Evolutionary conservation across 2,888 invertebrate species (phyloP).

Genomic region (Scaptomyza cyrtandrae): DNA sequence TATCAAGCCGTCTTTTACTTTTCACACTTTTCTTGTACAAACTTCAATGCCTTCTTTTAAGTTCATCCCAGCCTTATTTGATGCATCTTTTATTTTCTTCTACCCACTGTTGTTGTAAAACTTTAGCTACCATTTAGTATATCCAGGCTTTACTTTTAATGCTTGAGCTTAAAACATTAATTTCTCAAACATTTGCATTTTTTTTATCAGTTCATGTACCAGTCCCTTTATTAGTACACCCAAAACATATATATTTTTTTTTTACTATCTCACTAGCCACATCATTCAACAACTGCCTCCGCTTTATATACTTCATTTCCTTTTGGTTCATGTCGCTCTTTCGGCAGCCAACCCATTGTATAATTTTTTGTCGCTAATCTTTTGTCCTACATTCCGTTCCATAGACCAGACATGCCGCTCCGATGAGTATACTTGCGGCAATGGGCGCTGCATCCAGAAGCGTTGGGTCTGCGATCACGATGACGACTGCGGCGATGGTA

Average conservation of each 20-base stretch:
- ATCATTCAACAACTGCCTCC: conserved; percentile 39
- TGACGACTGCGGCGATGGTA: conserved; percentile 94
- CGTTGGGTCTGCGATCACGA: conserved; percentile 95
- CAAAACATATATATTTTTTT: not conserved
- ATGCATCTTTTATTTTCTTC: not conserved
- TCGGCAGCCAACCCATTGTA: conserved; percentile 12
- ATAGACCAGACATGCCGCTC: conserved; percentile 96
- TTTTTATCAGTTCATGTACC: conserved; percentile 20
- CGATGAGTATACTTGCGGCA: conserved; percentile 96
- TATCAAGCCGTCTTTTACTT: not conserved
- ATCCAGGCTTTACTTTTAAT: not conserved
- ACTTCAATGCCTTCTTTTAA: not conserved
- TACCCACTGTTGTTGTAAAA: not conserved
- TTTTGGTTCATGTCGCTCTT: conserved; percentile 23
- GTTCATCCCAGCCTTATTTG: not conserved
- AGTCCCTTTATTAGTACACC: not conserved
- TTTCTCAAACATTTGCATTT: conserved; percentile 6
- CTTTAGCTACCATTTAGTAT: too few species aligned
- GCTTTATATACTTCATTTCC: conserved; percentile 53
- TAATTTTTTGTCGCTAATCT: conserved; percentile 40
- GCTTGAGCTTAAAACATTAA: not conserved
- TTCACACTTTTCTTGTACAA: not conserved
- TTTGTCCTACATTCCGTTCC: conserved; percentile 29
- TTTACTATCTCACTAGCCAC: conserved; percentile 32
- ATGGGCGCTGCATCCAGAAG: conserved; percentile 94